Conservation (phyloP, 2,113 vertebrate species). For the Nannobrachium achirus region DNA sequence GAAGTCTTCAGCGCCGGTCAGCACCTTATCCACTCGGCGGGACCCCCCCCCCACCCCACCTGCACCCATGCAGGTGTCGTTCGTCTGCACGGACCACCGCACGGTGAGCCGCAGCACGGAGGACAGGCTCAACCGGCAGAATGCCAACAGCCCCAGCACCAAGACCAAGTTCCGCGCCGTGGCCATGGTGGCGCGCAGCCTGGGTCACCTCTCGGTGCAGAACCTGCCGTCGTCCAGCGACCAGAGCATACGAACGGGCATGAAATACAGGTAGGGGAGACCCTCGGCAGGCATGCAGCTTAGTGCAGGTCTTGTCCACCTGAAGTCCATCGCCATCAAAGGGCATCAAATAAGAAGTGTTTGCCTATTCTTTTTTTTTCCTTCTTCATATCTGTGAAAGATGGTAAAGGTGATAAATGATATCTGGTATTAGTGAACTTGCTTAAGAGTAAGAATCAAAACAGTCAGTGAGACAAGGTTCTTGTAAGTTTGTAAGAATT, state of each 20-base stretch:
- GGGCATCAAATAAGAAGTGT: no score
- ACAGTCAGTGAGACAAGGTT: no score
- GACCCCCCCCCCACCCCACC: background rate
- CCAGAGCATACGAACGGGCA: constrained; percentile 79
- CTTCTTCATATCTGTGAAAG: no score
- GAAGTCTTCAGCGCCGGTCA: background rate
- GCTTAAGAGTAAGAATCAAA: no score
- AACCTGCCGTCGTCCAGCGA: constrained; percentile 74
- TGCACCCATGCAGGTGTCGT: constrained; percentile 87
- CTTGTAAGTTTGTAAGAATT: no score
- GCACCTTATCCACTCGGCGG: background rate
- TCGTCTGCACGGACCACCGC: constrained; percentile 87
- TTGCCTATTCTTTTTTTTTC: no score
- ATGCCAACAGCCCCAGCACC: constrained; percentile 82
- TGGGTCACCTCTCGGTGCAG: constrained; percentile 86
- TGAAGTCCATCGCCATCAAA: background rate
- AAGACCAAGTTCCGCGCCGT: constrained; percentile 83
- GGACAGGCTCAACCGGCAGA: constrained; percentile 83
- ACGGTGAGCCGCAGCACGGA: constrained; percentile 79
- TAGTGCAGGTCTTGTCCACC: background rate
- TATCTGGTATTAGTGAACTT: no score
- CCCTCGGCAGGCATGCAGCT: background rate
- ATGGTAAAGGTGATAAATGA: no score
- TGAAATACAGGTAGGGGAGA: constrained; percentile 86
- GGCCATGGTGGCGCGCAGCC: constrained; percentile 88